Evolutionary conservation across 2,888 invertebrate genomes (phyloP).

Genomic region (Ectemnius lituratus): DNA sequence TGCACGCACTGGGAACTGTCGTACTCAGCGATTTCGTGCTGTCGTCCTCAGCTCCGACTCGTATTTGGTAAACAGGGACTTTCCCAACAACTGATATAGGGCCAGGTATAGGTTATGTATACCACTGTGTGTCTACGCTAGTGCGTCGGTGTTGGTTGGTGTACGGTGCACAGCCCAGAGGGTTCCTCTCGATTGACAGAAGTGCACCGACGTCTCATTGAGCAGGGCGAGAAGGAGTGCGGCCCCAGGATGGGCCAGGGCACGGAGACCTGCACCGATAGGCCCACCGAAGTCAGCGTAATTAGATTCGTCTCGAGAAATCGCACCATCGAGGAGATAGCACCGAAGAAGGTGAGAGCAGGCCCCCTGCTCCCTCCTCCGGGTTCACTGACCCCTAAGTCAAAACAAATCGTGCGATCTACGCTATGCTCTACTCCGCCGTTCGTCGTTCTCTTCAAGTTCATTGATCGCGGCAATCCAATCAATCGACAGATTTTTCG

Average conservation of each 20-base stretch:
- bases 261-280: constrained; percentile 74
- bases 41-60: constrained; percentile 46
- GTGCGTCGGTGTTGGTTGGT: constrained; percentile 20
- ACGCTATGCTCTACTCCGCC: background rate
- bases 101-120: constrained; percentile 66
- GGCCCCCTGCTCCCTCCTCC: constrained; percentile 33
- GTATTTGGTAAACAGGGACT: constrained; percentile 34
- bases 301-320: constrained; percentile 76
- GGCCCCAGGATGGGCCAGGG: constrained; percentile 73
- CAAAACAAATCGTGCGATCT: constrained; percentile 70
- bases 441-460: background rate
- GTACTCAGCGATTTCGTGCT: constrained; percentile 13
- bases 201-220: background rate
- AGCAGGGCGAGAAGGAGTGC: constrained; percentile 6
- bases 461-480: background rate
- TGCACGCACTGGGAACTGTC: too few relatives aligned
- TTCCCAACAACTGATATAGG: constrained; percentile 8
- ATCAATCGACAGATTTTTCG: too few relatives aligned
- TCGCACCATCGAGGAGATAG: constrained; percentile 75
- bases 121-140: constrained; percentile 16
- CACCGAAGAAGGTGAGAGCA: constrained; percentile 73
- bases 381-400: constrained; percentile 74
- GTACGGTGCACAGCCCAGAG: background rate
- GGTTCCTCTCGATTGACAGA: background rate
- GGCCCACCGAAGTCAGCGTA: constrained; percentile 76